phyloP scores from a whole-genome alignment of 1,140 invertebrate species.

The Nasonia vitripennis region DNA sequence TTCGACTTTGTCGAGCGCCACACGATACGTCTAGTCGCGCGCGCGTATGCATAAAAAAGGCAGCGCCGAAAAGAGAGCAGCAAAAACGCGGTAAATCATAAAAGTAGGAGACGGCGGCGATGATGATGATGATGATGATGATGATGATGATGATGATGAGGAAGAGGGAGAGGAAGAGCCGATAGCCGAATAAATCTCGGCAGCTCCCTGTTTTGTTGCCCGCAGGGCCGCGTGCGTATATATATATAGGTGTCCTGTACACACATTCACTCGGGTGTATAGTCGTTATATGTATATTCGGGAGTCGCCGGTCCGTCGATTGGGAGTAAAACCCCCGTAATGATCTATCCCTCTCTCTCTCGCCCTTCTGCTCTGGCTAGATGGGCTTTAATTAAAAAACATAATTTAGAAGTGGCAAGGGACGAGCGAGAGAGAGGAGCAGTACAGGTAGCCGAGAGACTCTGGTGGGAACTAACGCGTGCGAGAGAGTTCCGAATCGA shows the following conservation, averaged over 20 bases:
- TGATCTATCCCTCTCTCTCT: constrained; percentile 55
- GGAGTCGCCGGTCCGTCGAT: constrained; percentile 11
- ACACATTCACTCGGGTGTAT: background rate
- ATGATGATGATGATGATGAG: constrained; percentile 55
- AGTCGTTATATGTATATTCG: background rate
- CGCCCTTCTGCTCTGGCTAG: constrained; percentile 56
- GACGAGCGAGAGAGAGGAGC: constrained; percentile 43
- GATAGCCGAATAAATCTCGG: constrained; percentile 72
- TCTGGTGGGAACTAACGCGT: constrained; percentile 71
- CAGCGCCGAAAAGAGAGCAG: constrained; percentile 15
- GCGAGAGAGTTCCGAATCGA: constrained; percentile 58
- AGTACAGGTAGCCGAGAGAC: constrained; percentile 69
- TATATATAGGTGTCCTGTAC: background rate
- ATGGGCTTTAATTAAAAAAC: constrained; percentile 76
- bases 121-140: constrained; percentile 56
- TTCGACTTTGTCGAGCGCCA: constrained; percentile 57
- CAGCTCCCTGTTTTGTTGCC: constrained; percentile 74
- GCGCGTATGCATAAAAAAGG: constrained; percentile 32
- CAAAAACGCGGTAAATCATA: constrained; percentile 53
- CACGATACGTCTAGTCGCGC: constrained; percentile 32
- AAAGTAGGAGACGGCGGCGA: constrained; percentile 55
- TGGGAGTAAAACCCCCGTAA: constrained; percentile 41
- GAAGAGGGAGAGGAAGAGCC: constrained; percentile 56
- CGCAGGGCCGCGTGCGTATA: constrained; percentile 49
- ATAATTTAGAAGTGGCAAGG: constrained; percentile 73